These are phyloP conservation scores for Heterotilapia buettikoferi DNA, from an alignment of 2,113 vertebrate species.

Conservation along the genomic window DNA sequence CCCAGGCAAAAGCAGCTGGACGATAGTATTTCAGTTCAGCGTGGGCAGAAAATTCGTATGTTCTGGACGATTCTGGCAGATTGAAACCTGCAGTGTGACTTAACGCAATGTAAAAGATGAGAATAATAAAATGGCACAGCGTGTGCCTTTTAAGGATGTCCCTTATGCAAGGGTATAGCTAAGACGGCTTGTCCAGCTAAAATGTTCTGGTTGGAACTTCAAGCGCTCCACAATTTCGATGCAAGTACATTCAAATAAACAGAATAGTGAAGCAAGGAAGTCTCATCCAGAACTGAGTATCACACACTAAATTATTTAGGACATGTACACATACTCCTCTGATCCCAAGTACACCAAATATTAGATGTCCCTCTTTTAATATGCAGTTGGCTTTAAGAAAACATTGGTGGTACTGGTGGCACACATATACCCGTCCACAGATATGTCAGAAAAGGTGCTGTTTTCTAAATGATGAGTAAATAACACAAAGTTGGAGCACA, in stretches of 20 bases:
- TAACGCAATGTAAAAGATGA: background rate
- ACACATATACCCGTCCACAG: background rate
- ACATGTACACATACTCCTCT: background rate
- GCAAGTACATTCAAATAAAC: background rate
- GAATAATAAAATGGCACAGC: background rate
- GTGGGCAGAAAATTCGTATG: background rate
- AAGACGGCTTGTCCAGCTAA: background rate
- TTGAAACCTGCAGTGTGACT: background rate
- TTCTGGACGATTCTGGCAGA: background rate
- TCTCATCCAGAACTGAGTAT: background rate
- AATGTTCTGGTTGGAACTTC: background rate
- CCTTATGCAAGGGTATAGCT: background rate
- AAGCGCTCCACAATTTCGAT: background rate
- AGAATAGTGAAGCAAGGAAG: background rate
- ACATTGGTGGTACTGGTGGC: background rate
- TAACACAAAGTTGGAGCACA: background rate
- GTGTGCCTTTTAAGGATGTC: background rate
- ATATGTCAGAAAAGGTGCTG: rapidly evolving
- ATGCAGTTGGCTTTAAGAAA: background rate
- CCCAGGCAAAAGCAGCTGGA: background rate
- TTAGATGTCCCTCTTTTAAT: background rate
- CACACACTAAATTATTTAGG: background rate
- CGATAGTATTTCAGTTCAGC: background rate
- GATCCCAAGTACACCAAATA: background rate
- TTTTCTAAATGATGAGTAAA: background rate